A percentile compares a stretch with the other conserved stretches of the same genome.
Evolutionary conservation across 1,140 invertebrate genomes (phyloP).

Genomic region (Panagrolaimus sp.): DNA sequence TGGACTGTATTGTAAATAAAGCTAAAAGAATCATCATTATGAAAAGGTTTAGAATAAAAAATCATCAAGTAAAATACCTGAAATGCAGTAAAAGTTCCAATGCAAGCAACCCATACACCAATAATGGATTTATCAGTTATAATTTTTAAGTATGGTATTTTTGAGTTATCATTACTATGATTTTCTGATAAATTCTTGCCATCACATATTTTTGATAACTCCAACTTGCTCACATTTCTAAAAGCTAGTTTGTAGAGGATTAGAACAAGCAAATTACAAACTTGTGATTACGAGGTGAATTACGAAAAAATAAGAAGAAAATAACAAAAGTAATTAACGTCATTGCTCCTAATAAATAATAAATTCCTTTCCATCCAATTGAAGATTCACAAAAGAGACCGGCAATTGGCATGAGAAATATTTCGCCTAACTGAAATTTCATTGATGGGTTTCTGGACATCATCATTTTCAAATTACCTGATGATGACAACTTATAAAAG

Average conservation of each 20-base stretch:
- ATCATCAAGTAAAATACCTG: too few species aligned
- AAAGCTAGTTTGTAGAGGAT: too few species aligned
- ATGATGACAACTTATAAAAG: slow-evolving; percentile 44
- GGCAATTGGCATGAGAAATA: slow-evolving; percentile 39
- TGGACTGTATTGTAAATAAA: slow-evolving; percentile 51
- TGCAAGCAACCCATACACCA: slow-evolving; percentile 26
- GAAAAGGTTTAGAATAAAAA: too few species aligned
- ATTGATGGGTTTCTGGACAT: too few species aligned
- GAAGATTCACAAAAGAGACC: slow-evolving; percentile 36
- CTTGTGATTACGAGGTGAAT: slow-evolving; percentile 32
- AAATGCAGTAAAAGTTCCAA: slow-evolving; percentile 22
- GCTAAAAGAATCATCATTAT: too few species aligned
- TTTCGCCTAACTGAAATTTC: slow-evolving; percentile 21
- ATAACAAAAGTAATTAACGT: slow-evolving; percentile 33
- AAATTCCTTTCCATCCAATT: slow-evolving; percentile 42
- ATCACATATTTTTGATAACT: slow-evolving; percentile 13
- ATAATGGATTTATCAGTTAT: slow-evolving; percentile 23
- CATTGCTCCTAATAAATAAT: slow-evolving; percentile 43
- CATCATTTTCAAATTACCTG: slow-evolving; percentile 19
- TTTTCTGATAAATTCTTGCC: slow-evolving; percentile 14
- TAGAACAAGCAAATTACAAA: background rate
- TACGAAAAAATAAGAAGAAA: slow-evolving; percentile 39
- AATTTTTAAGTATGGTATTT: slow-evolving; percentile 17
- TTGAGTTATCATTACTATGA: background rate
- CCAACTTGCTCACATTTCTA: slow-evolving; percentile 10